phyloP scores from a whole-genome alignment of 1,140 invertebrate genomes.

The Drosophila quadrilineata region DNA sequence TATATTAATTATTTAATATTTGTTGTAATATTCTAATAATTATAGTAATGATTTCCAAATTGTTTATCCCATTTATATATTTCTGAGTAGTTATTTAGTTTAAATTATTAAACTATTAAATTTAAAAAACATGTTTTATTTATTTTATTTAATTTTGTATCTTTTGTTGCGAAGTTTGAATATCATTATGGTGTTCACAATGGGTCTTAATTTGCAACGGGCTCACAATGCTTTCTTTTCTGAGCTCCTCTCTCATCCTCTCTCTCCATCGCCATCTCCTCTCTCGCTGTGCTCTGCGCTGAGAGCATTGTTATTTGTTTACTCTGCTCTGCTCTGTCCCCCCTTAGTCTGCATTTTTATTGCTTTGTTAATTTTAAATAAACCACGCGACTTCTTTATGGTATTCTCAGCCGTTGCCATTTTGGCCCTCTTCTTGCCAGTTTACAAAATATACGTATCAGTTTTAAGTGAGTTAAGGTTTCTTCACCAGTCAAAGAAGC shows the following conservation, averaged over 20 bases:
- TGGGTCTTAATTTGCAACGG: no score
- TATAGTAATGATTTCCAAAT: no score
- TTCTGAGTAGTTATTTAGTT: no score
- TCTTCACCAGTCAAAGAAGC: no score
- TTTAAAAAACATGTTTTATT: no score
- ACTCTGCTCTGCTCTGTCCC: conserved; percentile 35
- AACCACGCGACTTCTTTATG: conserved; percentile 69
- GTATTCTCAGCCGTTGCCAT: conserved; percentile 2
- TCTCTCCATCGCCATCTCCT: background rate
- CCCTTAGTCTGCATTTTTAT: conserved; percentile 64
- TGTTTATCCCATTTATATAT: no score
- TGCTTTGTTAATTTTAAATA: conserved; percentile 79
- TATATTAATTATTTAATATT: background rate
- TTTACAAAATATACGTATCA: no score
- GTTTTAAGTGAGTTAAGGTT: background rate
- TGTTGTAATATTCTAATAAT: no score
- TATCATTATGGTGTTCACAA: no score
- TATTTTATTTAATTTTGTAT: no score
- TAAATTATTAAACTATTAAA: no score
- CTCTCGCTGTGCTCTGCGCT: background rate
- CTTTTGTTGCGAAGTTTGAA: no score
- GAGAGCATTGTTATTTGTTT: conserved; percentile 54
- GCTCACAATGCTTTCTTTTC: background rate
- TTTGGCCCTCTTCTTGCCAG: conserved; percentile 4
- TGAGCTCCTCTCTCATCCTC: background rate